Base-by-base conservation (phyloP, 2,888 invertebrate genomes). In the Scaeva pyrastri region DNA sequence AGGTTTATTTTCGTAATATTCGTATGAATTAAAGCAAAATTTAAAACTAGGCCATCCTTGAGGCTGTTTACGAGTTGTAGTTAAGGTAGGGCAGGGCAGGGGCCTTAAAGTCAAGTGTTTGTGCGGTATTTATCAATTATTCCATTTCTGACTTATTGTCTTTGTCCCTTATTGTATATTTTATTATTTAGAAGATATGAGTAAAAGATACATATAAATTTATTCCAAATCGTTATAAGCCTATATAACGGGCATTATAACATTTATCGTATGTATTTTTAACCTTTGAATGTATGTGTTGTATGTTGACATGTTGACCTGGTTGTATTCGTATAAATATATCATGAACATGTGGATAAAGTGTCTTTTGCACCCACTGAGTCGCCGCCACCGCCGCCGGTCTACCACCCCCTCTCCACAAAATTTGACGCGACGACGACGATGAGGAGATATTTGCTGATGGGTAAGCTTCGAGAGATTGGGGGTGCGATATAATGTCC, bases 201-300 rank as follows among this genome's bases (percentile, higher is more conserved):
- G n/a, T n/a, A n/a, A n/a, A n/a, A 8, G 5, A 50, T 50, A 21
- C 12, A 11, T 11, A 50, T 19, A 55, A 36, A 68, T 31, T 43
- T 39, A 31, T 31, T 31, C 45, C 11, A 60, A 58, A 26, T 45
- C 21, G n/a, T 70, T 60, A 21, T 77, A 62, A 56, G 70, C 64
- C 76, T 56, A 45, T 43, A 72, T 66, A 64, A 77, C 71, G 58
- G 52, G 58, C 56, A 76, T 71, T 48, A 58, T 80, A 68, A 8
- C 19, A 3, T 45, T 2, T 41, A 5, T 8, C 31, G 8, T 5
- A 31, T 31, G 1, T 5, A 31, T 2, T 7, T 31, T 7, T 2
- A 31, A n/a, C n/a, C n/a, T n/a, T n/a, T 31, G 31, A 7, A 31
- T 7, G 7, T 31, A 31, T 31, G 31, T 31, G 31, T 1, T 31